Conservation (phyloP, 2,113 vertebrate genomes). For the Sialia sialis region DNA sequence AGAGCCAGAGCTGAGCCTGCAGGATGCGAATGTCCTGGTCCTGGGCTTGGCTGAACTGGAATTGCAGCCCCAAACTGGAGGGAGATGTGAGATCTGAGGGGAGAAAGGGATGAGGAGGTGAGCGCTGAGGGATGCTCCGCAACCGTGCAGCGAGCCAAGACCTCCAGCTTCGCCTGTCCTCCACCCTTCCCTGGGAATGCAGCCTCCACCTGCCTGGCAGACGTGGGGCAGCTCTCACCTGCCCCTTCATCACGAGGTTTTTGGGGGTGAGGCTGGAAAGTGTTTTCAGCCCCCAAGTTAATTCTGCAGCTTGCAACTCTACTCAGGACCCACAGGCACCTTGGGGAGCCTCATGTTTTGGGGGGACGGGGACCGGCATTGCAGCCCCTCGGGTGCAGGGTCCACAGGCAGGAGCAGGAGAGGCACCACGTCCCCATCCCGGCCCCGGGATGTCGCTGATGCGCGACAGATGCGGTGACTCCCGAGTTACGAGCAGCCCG, state of each 20-base stretch:
- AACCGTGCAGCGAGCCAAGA: fast-evolving
- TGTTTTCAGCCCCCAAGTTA: fast-evolving
- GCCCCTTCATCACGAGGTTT: not conserved
- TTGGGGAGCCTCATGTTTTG: fast-evolving
- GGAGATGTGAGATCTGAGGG: constrained; percentile 53
- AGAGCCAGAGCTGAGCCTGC: constrained; percentile 85
- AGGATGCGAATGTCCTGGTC: constrained; percentile 78
- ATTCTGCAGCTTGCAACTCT: not conserved
- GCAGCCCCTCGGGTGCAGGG: not conserved
- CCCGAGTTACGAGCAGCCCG: fast-evolving
- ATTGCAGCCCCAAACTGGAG: constrained; percentile 70
- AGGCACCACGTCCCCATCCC: too few relatives aligned
- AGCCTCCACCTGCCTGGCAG: not conserved
- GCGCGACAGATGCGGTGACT: too few relatives aligned
- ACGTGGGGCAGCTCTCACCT: not conserved
- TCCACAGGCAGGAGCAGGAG: not conserved
- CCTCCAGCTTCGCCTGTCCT: not conserved
- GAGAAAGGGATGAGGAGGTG: not conserved
- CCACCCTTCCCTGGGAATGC: not conserved
- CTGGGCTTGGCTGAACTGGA: constrained; percentile 80
- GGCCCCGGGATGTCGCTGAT: fast-evolving
- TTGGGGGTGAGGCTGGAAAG: not conserved
- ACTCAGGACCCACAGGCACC: not conserved
- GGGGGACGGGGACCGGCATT: fast-evolving
- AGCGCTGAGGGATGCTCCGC: not conserved